Base-by-base conservation (phyloP, 92 coral and sea anemone species). In the Anthopleura xanthogrammica region DNA sequence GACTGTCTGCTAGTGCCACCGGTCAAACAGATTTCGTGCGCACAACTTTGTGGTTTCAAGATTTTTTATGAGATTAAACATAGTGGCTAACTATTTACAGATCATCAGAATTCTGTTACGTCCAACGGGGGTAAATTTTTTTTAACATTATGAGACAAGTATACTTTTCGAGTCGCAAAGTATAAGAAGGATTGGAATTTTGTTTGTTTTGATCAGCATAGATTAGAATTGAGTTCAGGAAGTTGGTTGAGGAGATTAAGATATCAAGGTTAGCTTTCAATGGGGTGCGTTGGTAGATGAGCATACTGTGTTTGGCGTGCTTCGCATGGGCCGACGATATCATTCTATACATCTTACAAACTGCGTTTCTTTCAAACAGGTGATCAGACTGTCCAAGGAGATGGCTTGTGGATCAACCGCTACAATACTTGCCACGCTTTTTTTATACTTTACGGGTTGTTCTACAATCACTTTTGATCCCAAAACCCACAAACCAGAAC, bases 401-500 rank as follows among this genome's bases (percentile, higher is more conserved):
- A 68, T 68, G 74, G 42, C 42, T 23, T 29, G 16, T 2, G 24
- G 29, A 13, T 68, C 74, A 36, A 68, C 74, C 74, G 8, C 74
- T 68, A 12, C 46, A 36, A 36, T 12, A 23, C 42, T 68, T 2
- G 74, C 42, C 12, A 13, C 42, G 74, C 20, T 68, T 29, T 29
- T 68, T 36, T 10, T 68, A 36, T 68, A 68, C 74, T 68, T 68
- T 36, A n/a, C 74, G 2, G 42, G 41, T 8, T 29, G 74, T 68
- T 29, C 74, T 9, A 6, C 74, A 36, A 68, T 68, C 19, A 13
- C 40, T 3, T 57, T 80, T 20, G 23, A 75, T 20, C 40, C 73
- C 29, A 83, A n/a, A 83, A 58, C 75, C 54, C 55, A 58, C 55
- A 83, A 83, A 60, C 55, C 24, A 17, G 48, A 29, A 60, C 17